Conservation (phyloP, 2,113 vertebrate genomes). For the Corynorhinus townsendii region DNA sequence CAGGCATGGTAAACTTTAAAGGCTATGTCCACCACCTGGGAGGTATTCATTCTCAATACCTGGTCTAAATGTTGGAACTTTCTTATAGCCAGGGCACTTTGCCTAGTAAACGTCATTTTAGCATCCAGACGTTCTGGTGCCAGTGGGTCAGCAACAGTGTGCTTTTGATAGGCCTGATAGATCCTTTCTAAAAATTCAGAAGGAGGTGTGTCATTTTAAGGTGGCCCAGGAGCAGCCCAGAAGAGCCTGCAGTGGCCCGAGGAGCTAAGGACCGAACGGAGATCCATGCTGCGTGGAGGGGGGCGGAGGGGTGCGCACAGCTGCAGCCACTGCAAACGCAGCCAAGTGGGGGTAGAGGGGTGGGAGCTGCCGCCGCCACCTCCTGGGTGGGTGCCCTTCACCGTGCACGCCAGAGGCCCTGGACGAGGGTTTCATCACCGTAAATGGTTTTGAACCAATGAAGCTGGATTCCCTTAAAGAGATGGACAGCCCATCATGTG, state of each 20-base stretch:
- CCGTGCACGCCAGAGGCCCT: constrained; percentile 55
- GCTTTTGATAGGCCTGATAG: neutral
- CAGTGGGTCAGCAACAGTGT: neutral
- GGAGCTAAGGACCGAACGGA: constrained; percentile 49
- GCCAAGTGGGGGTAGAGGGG: constrained; percentile 60
- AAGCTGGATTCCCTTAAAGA: constrained; percentile 28
- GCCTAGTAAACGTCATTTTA: neutral
- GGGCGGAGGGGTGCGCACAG: constrained; percentile 11
- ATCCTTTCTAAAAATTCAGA: neutral
- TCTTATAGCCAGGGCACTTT: neutral
- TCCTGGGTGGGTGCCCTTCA: constrained; percentile 65
- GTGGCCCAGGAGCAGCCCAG: constrained; percentile 60
- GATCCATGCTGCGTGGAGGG: constrained; percentile 61
- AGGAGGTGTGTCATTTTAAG: constrained; percentile 61
- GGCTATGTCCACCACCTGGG: neutral
- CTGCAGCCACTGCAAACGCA: constrained; percentile 45
- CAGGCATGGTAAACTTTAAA: neutral
- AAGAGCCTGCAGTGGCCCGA: constrained; percentile 31
- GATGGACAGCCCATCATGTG: neutral
- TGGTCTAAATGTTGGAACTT: neutral
- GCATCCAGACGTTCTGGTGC: neutral
- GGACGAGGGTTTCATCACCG: constrained; percentile 49
- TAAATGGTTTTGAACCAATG: constrained; percentile 20
- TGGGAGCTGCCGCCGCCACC: constrained; percentile 57
- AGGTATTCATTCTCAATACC: neutral